Percentiles rank a stretch among this genome's conserved stretches.
Evolutionary conservation across 2,888 invertebrate species (phyloP).

Genomic region (Tridacna gigas): DNA sequence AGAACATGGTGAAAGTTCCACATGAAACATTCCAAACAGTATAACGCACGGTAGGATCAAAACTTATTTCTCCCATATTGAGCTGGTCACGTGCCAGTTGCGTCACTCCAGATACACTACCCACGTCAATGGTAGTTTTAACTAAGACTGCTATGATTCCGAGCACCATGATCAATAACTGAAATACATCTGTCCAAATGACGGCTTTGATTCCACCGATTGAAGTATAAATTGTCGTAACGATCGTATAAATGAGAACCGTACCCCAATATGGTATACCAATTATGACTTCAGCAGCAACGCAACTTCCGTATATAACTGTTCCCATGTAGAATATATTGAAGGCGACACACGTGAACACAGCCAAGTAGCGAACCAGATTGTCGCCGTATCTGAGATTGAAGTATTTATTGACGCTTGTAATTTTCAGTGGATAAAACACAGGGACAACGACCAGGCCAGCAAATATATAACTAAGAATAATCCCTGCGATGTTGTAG

Average conservation of each 20-base stretch:
- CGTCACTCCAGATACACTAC: constrained; percentile 15
- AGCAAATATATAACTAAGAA: constrained; percentile 19
- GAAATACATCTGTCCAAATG: constrained; percentile 50
- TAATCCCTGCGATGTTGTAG: constrained; percentile 7
- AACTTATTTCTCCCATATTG: constrained; percentile 10
- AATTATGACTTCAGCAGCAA: constrained; percentile 35
- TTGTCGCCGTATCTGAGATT: constrained; percentile 36
- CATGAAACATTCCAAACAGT: constrained; percentile 35
- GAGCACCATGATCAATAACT: constrained; percentile 42
- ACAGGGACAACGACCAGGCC: constrained; percentile 29
- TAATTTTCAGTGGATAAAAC: constrained; percentile 38
- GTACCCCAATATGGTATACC: constrained; percentile 48
- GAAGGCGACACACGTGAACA: constrained; percentile 16
- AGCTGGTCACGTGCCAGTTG: constrained; percentile 18
- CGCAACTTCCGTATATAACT: constrained; percentile 36
- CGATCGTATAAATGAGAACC: constrained; percentile 34
- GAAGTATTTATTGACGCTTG: constrained; percentile 49
- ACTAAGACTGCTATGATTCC: constrained; percentile 41
- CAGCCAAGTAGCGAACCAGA: constrained; percentile 21
- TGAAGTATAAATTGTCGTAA: constrained; percentile 46
- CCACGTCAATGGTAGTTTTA: constrained; percentile 29
- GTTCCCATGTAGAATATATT: constrained; percentile 41
- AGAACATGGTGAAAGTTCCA: constrained; percentile 30
- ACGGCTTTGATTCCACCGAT: constrained; percentile 52
- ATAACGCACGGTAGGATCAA: constrained; percentile 45